Evolutionary conservation across 2,113 vertebrate genomes (phyloP).

Genomic region (Aythya baeri): DNA sequence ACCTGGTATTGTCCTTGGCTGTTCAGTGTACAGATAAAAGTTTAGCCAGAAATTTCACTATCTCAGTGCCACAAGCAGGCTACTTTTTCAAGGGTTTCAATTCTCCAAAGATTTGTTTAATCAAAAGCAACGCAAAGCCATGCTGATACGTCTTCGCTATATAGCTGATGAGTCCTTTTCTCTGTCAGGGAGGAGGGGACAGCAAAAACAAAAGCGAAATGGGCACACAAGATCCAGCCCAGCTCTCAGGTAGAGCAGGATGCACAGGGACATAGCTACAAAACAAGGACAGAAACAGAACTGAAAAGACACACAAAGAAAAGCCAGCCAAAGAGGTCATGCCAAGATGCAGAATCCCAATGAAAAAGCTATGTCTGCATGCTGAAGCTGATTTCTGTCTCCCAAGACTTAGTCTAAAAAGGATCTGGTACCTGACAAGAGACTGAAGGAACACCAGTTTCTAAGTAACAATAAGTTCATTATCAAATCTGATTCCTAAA

Average conservation of each 20-base stretch:
- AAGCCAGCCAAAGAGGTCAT: neutral
- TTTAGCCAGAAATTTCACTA: neutral
- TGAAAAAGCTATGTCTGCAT: neutral
- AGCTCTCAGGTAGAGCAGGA: neutral
- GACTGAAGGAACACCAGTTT: neutral
- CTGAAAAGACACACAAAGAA: neutral
- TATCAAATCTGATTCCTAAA: neutral
- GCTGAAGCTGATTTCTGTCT: neutral
- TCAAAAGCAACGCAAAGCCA: neutral
- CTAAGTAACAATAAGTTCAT: neutral
- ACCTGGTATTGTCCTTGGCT: neutral
- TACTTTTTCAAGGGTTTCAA: neutral
- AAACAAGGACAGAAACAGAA: neutral
- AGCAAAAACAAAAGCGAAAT: neutral
- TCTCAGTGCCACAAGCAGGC: neutral
- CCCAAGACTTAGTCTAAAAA: neutral
- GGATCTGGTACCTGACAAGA: neutral
- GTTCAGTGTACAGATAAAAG: neutral
- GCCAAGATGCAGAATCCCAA: neutral
- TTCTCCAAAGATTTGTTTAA: neutral
- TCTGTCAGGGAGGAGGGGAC: neutral
- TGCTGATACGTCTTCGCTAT: neutral
- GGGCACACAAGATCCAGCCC: neutral
- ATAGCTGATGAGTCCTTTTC: neutral
- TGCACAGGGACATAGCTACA: neutral